These are phyloP conservation scores for Dusona sp. DNA, from an alignment of 2,888 invertebrate species.

Conservation along the genomic window DNA sequence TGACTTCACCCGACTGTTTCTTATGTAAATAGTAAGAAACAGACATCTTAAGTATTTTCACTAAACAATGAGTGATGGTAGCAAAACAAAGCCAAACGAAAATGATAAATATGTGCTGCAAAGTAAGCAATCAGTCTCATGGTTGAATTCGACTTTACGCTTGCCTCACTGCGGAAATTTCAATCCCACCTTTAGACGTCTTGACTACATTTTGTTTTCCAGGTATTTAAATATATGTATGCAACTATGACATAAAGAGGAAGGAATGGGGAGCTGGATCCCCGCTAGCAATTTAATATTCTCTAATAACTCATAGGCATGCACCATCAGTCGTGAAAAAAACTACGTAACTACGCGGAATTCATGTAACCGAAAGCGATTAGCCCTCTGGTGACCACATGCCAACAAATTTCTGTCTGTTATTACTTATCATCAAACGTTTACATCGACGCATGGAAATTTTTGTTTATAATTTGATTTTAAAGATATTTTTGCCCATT, in stretches of 20 bases:
- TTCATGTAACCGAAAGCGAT: neutral
- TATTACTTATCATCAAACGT: too few species aligned
- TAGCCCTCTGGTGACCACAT: too few species aligned
- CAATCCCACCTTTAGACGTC: slow-evolving; percentile 5
- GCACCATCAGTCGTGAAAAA: too few species aligned
- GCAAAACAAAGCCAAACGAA: neutral
- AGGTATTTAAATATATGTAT: neutral
- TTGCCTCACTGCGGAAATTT: slow-evolving; percentile 20
- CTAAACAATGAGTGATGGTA: slow-evolving; percentile 26
- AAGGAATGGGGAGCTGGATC: neutral
- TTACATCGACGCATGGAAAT: too few species aligned
- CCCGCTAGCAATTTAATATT: neutral
- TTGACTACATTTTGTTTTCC: neutral
- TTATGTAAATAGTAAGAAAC: slow-evolving; percentile 25
- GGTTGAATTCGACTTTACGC: neutral
- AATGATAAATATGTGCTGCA: slow-evolving; percentile 35
- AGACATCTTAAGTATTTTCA: slow-evolving; percentile 19
- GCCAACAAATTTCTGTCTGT: too few species aligned
- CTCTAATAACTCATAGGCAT: too few species aligned
- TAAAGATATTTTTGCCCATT: too few species aligned
- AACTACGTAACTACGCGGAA: too few species aligned
- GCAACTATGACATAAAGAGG: neutral
- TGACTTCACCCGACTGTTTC: neutral
- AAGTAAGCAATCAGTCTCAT: slow-evolving; percentile 39
- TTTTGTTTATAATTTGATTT: too few species aligned